A percentile compares a stretch with the other conserved stretches of the same genome.
phyloP scores from a whole-genome alignment of 2,113 vertebrate genomes.

The Ciconia stormi region DNA sequence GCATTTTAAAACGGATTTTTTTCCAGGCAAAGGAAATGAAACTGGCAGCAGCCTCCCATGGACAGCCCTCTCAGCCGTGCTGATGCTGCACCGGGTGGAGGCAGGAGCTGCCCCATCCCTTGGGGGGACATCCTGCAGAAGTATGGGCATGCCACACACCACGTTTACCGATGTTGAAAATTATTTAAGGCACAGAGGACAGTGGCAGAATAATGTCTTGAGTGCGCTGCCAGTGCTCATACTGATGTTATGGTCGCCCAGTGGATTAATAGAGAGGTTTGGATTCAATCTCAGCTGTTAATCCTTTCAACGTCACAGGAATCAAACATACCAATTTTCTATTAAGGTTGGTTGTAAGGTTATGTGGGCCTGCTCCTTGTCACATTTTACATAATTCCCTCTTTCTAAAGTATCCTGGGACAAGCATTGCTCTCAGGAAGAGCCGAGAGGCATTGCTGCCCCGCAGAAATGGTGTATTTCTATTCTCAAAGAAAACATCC shows the following conservation, averaged over 20 bases:
- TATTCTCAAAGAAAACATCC: background rate
- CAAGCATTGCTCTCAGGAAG: background rate
- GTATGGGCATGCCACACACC: background rate
- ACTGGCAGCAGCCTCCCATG: background rate
- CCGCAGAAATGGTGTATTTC: background rate
- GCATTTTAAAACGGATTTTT: background rate
- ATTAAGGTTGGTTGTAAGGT: background rate
- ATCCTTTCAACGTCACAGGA: conserved; percentile 19
- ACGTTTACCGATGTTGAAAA: background rate
- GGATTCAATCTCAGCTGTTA: background rate
- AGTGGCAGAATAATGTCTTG: background rate
- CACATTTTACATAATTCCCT: background rate
- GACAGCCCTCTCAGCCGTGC: background rate
- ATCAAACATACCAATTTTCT: background rate
- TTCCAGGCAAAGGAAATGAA: background rate
- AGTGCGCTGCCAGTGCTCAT: background rate
- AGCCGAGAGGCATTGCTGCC: accelerated
- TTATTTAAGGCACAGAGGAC: background rate
- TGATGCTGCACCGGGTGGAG: accelerated
- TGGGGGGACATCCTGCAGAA: accelerated
- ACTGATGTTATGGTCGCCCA: background rate
- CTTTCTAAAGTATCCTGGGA: background rate
- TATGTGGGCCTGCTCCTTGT: background rate
- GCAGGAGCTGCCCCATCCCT: background rate
- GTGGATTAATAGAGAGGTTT: background rate